A percentile compares a stretch with the other conserved stretches of the same genome.
phyloP scores from a whole-genome alignment of 2,888 invertebrate genomes.

The Lasioglossum leucozonium region DNA sequence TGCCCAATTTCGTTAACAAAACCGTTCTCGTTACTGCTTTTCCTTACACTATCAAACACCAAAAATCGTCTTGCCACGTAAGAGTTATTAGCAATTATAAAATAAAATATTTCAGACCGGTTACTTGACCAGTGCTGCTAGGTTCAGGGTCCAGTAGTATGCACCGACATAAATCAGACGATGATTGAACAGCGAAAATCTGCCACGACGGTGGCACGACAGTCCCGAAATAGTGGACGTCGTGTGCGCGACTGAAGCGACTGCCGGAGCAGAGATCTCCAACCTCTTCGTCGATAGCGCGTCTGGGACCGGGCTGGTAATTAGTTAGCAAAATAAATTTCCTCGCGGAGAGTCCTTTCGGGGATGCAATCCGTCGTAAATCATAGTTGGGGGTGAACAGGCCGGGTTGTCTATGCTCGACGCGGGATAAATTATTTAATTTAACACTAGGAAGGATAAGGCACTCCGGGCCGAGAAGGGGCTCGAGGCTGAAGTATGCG shows the following conservation, averaged over 20 bases:
- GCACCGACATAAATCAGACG: no score
- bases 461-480: constrained; percentile 42
- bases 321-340: constrained; percentile 37
- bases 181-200: no score
- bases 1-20: no score
- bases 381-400: constrained; percentile 22
- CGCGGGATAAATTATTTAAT: constrained; percentile 77
- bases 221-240: background rate
- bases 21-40: no score
- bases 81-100: no score
- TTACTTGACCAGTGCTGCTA: no score
- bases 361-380: constrained; percentile 31
- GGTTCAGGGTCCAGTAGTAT: no score
- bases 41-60: no score
- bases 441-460: constrained; percentile 71
- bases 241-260: background rate
- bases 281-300: background rate
- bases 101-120: no score
- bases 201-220: no score
- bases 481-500: constrained; percentile 54
- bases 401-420: constrained; percentile 9
- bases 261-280: background rate
- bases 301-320: constrained; percentile 3
- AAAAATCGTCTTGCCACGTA: no score
- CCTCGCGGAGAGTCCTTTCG: constrained; percentile 1